These are phyloP conservation scores for Elmis aenea DNA, from an alignment of 2,888 invertebrate species.

Conservation along the genomic window DNA sequence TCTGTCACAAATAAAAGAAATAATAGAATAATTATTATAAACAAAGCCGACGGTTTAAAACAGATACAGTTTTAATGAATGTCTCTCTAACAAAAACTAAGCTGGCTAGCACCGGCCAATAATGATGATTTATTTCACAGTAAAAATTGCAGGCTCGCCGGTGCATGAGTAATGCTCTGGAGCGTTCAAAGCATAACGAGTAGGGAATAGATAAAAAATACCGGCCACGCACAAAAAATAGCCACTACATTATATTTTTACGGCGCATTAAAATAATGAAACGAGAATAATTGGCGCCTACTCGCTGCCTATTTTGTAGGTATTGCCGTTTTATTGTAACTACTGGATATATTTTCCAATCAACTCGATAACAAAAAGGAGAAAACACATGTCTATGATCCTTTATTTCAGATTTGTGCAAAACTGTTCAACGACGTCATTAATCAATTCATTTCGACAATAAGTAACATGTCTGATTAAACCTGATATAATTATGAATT, in stretches of 20 bases:
- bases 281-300: conserved; percentile 19
- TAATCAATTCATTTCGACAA: no score
- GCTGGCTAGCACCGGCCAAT: conserved; percentile 46
- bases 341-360: no score
- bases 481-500: no score
- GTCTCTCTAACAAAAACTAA: conserved; percentile 31
- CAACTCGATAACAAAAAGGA: no score
- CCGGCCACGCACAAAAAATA: conserved; percentile 35
- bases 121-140: conserved; percentile 58
- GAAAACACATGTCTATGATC: no score
- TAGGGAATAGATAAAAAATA: conserved; percentile 41
- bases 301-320: no score
- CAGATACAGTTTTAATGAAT: conserved; percentile 35
- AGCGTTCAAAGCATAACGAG: conserved; percentile 45
- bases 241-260: conserved; percentile 45
- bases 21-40: conserved; percentile 40
- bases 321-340: no score
- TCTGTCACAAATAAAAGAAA: conserved; percentile 26
- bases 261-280: conserved; percentile 37
- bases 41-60: conserved; percentile 41
- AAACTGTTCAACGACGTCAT: no score
- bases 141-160: conserved; percentile 54
- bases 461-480: no score
- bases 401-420: no score
- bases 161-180: conserved; percentile 53